phyloP scores from a whole-genome alignment of 2,797 vertebrate genomes.

The Crocidura indochinensis region DNA sequence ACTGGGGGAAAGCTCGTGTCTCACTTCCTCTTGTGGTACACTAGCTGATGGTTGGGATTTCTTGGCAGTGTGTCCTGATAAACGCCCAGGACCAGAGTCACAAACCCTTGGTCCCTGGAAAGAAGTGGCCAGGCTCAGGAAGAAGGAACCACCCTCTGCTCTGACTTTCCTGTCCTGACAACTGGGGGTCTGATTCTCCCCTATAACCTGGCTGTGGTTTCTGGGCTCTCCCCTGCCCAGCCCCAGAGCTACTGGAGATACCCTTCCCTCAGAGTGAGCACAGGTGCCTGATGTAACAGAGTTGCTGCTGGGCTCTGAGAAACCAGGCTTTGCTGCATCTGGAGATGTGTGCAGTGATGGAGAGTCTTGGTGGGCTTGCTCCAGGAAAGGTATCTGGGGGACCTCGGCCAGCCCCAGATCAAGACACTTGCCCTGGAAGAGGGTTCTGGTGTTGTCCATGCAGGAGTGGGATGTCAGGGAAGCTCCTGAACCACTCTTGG shows the following conservation, averaged over 20 bases:
- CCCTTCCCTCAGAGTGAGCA: not conserved
- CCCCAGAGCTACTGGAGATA: not conserved
- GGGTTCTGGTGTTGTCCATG: not conserved
- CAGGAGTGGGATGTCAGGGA: conserved; percentile 44
- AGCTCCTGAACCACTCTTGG: conserved; percentile 60
- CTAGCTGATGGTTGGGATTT: not conserved
- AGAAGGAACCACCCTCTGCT: not conserved
- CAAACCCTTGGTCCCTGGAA: conserved; percentile 60
- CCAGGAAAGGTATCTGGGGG: conserved; percentile 15
- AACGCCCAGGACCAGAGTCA: not conserved
- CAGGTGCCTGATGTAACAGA: conserved; percentile 12
- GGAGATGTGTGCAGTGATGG: not conserved
- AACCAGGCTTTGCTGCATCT: conserved; percentile 10
- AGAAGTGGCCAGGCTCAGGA: conserved; percentile 31
- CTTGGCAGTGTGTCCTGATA: conserved; percentile 49
- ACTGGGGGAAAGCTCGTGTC: not conserved
- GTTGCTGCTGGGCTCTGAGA: conserved; percentile 50
- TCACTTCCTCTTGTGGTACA: not conserved
- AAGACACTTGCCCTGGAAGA: conserved; percentile 27
- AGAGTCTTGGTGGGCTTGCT: rapidly evolving
- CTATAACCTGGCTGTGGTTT: not conserved
- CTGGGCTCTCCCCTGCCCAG: not conserved
- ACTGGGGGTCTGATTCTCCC: not conserved
- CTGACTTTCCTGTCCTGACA: not conserved
- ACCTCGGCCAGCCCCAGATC: conserved; percentile 57